A percentile compares a stretch with the other conserved stretches of the same genome.
Evolutionary conservation across 2,888 invertebrate genomes (phyloP).

Genomic region (Galerucella nymphaeae): DNA sequence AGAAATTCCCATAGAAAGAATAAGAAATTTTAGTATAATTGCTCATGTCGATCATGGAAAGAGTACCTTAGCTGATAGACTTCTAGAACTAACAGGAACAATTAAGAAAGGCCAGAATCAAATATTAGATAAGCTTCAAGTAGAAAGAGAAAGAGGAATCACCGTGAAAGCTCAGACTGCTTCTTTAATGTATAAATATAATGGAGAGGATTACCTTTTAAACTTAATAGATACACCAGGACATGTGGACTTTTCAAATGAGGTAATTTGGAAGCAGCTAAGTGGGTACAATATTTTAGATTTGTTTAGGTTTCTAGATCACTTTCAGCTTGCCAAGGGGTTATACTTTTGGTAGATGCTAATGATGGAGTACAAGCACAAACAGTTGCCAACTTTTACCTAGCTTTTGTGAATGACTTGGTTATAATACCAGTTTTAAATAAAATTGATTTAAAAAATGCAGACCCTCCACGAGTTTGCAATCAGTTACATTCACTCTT

Average conservation of each 20-base stretch:
- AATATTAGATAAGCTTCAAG: conserved; percentile 82
- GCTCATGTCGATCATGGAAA: conserved; percentile 99
- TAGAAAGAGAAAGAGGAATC: conserved; percentile 96
- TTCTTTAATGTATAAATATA: conserved; percentile 81
- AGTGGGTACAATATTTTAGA: conserved; percentile 13
- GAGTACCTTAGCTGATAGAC: conserved; percentile 93
- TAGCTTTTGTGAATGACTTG: conserved; percentile 86
- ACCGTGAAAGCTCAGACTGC: conserved; percentile 98
- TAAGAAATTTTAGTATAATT: conserved; percentile 96
- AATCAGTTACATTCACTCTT: conserved; percentile 85
- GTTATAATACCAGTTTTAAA: conserved; percentile 92
- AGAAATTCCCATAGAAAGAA: conserved; percentile 67
- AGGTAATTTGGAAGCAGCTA: conserved; percentile 69
- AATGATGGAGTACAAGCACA: conserved; percentile 97
- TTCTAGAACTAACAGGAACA: conserved; percentile 92
- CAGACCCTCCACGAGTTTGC: conserved; percentile 85
- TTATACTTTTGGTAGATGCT: conserved; percentile 93
- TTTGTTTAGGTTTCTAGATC: conserved; percentile 79
- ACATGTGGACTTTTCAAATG: conserved; percentile 97
- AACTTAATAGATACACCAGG: conserved; percentile 99
- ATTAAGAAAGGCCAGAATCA: conserved; percentile 77
- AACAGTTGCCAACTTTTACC: conserved; percentile 95
- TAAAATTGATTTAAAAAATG: conserved; percentile 95
- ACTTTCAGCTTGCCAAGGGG: conserved; percentile 93
- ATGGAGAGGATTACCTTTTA: conserved; percentile 79